Conservation (phyloP, 1,140 invertebrate genomes). For the Drosophila lacertosa region DNA sequence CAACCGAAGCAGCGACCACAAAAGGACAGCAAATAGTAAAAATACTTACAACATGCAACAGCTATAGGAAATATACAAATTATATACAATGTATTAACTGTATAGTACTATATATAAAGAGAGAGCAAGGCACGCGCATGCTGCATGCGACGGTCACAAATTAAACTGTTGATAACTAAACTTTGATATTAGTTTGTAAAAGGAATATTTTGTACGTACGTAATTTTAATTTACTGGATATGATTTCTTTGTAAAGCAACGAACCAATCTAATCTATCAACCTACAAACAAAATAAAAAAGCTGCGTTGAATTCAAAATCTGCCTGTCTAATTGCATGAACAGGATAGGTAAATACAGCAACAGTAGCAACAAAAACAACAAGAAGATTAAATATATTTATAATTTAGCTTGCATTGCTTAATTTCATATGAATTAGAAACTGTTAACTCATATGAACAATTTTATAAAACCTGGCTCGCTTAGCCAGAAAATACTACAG, state of each 20-base stretch:
- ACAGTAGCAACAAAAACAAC: conserved; percentile 2
- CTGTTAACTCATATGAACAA: conserved; percentile 17
- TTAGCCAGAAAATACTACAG: not conserved
- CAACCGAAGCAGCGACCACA: conserved; percentile 31
- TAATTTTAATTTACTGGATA: conserved; percentile 68
- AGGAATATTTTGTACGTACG: conserved; percentile 70
- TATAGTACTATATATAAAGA: conserved; percentile 36
- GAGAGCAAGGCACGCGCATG: conserved; percentile 84
- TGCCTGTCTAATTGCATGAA: conserved; percentile 8
- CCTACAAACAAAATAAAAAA: conserved; percentile 23
- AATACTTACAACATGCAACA: conserved; percentile 28
- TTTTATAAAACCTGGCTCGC: conserved; percentile 2
- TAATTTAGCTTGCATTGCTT: conserved; percentile 16
- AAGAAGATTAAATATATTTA: conserved; percentile 1
- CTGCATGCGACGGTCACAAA: conserved; percentile 70
- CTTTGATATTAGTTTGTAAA: conserved; percentile 94
- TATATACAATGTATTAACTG: conserved; percentile 43
- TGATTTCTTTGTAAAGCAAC: conserved; percentile 49
- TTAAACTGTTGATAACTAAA: conserved; percentile 86
- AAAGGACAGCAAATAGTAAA: conserved; percentile 21
- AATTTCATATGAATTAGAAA: not conserved
- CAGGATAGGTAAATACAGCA: conserved; percentile 2
- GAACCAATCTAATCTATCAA: conserved; percentile 43
- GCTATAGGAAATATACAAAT: conserved; percentile 34
- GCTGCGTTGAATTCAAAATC: conserved; percentile 12